Evolutionary conservation across 1,140 invertebrate genomes (phyloP).

Genomic region (Leptoteleia sp.): DNA sequence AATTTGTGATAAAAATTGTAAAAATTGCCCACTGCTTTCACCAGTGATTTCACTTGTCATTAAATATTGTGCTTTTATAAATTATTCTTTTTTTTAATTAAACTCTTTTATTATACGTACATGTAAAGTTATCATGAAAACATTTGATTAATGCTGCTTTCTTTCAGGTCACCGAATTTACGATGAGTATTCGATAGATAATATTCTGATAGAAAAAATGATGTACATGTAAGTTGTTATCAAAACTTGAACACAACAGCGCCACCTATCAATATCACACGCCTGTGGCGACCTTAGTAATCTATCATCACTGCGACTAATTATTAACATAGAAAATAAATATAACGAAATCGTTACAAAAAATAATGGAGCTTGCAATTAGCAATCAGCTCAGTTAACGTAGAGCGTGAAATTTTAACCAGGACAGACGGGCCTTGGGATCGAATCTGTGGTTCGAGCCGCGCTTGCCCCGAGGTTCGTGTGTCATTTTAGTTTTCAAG

Average conservation of each 20-base stretch:
- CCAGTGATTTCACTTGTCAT: background rate
- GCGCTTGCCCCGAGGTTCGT: conserved; percentile 52
- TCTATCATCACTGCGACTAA: conserved; percentile 2
- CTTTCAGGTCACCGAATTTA: no score
- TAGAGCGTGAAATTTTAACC: conserved; percentile 60
- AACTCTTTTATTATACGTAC: no score
- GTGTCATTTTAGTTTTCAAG: conserved; percentile 68
- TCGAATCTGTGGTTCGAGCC: conserved; percentile 43
- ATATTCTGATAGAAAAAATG: background rate
- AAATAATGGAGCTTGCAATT: conserved; percentile 24
- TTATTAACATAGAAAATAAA: conserved; percentile 24
- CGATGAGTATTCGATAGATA: background rate
- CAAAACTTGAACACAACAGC: conserved; percentile 19
- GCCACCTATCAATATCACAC: conserved; percentile 25
- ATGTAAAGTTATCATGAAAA: background rate
- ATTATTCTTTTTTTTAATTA: background rate
- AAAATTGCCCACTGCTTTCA: background rate
- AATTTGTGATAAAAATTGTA: conserved; percentile 6
- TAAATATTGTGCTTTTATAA: background rate
- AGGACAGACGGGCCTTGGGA: conserved; percentile 45
- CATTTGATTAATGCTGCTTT: background rate
- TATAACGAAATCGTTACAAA: conserved; percentile 20
- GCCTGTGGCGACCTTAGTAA: conserved; percentile 7
- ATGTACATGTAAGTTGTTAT: background rate
- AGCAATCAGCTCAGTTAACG: conserved; percentile 26